Evolutionary conservation across 2,113 vertebrate species (phyloP).

Genomic region (Atrichornis clamosus): DNA sequence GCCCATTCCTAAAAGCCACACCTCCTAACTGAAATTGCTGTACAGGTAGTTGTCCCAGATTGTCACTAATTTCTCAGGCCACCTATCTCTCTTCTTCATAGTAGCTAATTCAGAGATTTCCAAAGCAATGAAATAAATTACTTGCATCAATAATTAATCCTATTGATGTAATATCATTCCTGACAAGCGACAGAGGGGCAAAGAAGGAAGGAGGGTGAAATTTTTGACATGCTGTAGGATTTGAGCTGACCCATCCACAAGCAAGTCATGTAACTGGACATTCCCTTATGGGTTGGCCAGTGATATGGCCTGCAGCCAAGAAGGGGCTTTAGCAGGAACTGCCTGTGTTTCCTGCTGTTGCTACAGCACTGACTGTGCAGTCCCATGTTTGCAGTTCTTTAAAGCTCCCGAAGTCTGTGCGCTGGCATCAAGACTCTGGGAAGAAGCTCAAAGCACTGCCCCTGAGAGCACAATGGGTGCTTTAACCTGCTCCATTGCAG

Average conservation of each 20-base stretch:
- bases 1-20: background rate
- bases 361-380: background rate
- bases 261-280: background rate
- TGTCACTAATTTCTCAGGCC: background rate
- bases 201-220: background rate
- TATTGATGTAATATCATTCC: background rate
- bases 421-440: background rate
- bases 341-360: background rate
- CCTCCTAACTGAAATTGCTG: background rate
- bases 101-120: background rate
- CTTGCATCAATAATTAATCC: background rate
- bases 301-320: slow-evolving; percentile 27
- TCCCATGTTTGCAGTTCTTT: background rate
- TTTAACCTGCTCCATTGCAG: background rate
- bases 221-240: background rate
- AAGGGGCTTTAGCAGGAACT: slow-evolving; percentile 32
- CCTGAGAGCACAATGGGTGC: background rate
- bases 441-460: background rate
- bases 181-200: background rate
- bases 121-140: background rate
- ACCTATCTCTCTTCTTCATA: background rate
- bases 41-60: background rate
- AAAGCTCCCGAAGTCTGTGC: background rate
- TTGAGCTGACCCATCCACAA: background rate
- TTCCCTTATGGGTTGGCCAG: background rate